Evolutionary conservation across 1,140 invertebrate species (phyloP), one percentile per base, ranked within the genome.

Genomic region (Ditylenchus dipsaci): DNA sequence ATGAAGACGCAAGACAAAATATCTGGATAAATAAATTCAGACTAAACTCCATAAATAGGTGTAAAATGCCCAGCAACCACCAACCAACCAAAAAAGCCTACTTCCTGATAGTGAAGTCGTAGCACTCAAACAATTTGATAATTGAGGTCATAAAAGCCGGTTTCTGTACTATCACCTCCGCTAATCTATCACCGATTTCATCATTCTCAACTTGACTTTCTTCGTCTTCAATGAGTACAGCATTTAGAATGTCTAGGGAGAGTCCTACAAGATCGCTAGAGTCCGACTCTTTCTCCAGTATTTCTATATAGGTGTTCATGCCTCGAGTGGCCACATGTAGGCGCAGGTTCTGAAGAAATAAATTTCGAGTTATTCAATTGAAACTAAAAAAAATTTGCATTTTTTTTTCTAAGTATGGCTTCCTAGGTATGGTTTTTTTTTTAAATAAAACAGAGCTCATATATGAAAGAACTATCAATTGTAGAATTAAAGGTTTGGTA

Each of bases 91-190:
- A 72, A n/a, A 49, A 63, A 74, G 45, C 23, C 45, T 58, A 79
- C 76, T 74, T 78, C 59, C 76, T 56, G 42, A 81, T 61, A 1
- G 60, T 53, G 63, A 82, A 82, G 60, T 80, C 71, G 71, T 67
- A 73, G 70, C 84, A 92, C 82, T 95, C 94, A n/a, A 97, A 84
- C 60, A 95, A 88, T 56, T 89, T 88, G 68, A 99, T 84, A 1
- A 97, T 86, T 13, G 93, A 83, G 58, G 88, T 87, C 19, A 97
- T 89, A 84, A 93, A 93, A 69, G 93, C 91, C 17, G 88, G 85
- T 75, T 90, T 89, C 84, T 97, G 97, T 8, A 96, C 90, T 81
- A 97, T 95, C 86, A 97, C 96, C 87, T 98, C 95, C 5, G 95
- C 95, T 81, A 99, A 97, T 82, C 96, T 92, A 81, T 91, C 90